Conservation (phyloP, 2,797 vertebrate species). For the Kryptolebias ocellatus region DNA sequence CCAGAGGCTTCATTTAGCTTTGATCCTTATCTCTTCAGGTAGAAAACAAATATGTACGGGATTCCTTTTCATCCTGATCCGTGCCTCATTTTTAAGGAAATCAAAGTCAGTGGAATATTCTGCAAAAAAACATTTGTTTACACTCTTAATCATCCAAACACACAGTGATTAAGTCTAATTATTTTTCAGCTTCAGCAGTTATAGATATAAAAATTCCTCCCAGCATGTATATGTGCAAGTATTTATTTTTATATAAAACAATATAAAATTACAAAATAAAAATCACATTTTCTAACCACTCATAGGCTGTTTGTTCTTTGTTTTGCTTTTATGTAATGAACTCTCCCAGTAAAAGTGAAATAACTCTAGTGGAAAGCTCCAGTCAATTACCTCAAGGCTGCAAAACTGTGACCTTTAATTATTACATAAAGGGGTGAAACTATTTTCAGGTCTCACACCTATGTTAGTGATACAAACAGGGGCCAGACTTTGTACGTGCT, state of each 20-base stretch:
- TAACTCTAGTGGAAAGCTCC: conserved; percentile 38
- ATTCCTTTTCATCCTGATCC: conserved; percentile 19
- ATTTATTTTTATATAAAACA: too few relatives aligned
- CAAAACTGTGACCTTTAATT: conserved; percentile 56
- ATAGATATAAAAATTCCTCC: conserved; percentile 7
- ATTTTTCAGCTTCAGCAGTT: conserved; percentile 22
- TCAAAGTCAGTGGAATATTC: conserved; percentile 15
- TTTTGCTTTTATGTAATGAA: conserved; percentile 46
- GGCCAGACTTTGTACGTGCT: too few relatives aligned
- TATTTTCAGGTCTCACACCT: conserved; percentile 19
- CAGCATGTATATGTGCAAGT: neutral
- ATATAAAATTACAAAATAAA: neutral
- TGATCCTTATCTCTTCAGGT: conserved; percentile 32
- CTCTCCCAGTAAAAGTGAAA: conserved; percentile 47
- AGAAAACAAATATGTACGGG: conserved; percentile 23
- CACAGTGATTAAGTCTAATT: conserved; percentile 37
- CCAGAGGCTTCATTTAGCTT: conserved; percentile 34
- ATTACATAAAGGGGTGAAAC: conserved; percentile 27
- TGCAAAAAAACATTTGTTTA: conserved; percentile 46
- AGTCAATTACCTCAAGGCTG: conserved; percentile 40
- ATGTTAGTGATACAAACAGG: neutral
- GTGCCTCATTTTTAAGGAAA: conserved; percentile 21
- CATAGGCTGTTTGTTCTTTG: conserved; percentile 23
- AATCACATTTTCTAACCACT: conserved; percentile 23
- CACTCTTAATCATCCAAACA: conserved; percentile 43